A percentile compares a stretch with the other conserved stretches of the same genome.
Evolutionary conservation across 2,888 invertebrate genomes (phyloP).

Genomic region (Cosmorhoe ocellata): DNA sequence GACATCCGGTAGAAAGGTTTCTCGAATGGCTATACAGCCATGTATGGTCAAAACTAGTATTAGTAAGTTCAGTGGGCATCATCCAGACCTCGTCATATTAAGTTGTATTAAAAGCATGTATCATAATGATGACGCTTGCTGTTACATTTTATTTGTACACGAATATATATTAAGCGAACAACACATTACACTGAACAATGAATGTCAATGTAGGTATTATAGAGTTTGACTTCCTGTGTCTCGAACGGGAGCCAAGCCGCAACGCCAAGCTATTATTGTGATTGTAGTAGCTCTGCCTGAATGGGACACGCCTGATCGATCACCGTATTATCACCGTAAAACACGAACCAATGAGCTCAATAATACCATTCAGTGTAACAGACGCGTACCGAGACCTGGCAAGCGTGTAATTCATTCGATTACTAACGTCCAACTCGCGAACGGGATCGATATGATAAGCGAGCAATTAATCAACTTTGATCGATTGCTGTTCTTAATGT

Average conservation of each 20-base stretch:
- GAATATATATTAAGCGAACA: background rate
- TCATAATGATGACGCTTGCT: background rate
- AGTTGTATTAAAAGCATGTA: too few relatives aligned
- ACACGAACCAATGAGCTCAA: conserved; percentile 36
- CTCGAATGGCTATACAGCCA: conserved; percentile 25
- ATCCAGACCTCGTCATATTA: too few relatives aligned
- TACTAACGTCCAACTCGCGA: conserved; percentile 30
- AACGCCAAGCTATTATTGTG: conserved; percentile 7
- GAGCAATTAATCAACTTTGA: conserved; percentile 51
- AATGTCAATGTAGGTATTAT: background rate
- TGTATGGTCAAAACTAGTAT: background rate
- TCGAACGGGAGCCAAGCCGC: conserved; percentile 11
- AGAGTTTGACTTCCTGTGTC: conserved; percentile 33
- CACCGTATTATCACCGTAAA: conserved; percentile 44
- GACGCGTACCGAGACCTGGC: conserved; percentile 28
- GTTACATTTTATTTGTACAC: background rate
- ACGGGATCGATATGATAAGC: conserved; percentile 41
- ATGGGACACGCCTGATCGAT: conserved; percentile 53
- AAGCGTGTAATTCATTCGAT: conserved; percentile 35
- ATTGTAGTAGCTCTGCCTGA: conserved; percentile 11
- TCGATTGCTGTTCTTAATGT: conserved; percentile 42
- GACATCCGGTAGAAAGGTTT: conserved; percentile 46
- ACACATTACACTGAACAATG: conserved; percentile 4
- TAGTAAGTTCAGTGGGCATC: too few relatives aligned
- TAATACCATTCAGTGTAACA: conserved; percentile 35